phyloP scores from a whole-genome alignment of 35 echinoderm and acorn worm genomes.

The Stichopus chloronotus region DNA sequence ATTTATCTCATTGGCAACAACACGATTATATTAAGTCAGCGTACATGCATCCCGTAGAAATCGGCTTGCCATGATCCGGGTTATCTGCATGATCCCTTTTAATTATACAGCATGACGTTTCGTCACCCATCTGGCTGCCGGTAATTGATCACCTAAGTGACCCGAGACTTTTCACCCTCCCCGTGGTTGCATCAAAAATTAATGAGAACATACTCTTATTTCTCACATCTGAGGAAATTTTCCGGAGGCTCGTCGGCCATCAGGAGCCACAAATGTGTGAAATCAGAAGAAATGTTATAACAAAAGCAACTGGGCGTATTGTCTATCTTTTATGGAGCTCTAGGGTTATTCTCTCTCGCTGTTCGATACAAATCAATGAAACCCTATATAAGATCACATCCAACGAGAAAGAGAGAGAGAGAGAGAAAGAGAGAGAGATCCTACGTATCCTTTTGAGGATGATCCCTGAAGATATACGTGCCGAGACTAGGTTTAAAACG shows the following conservation, averaged over 20 bases:
- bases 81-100: background rate
- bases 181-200: conserved; percentile 10
- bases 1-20: too few species aligned
- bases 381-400: background rate
- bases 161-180: background rate
- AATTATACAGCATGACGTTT: conserved; percentile 28
- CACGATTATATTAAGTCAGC: too few species aligned
- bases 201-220: conserved; percentile 38
- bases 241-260: background rate
- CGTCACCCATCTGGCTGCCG: background rate
- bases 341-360: background rate
- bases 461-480: background rate
- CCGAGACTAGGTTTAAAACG: background rate
- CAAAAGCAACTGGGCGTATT: conserved; percentile 1
- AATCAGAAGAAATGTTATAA: conserved; percentile 20
- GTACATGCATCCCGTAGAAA: too few species aligned
- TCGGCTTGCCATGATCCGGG: background rate
- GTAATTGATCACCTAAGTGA: conserved; percentile 49
- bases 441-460: background rate
- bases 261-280: conserved; percentile 37
- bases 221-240: background rate
- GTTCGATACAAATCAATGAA: background rate
- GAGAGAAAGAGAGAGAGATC: too few species aligned
- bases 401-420: background rate
- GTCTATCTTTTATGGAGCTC: background rate